A percentile compares a stretch with the other conserved stretches of the same genome.
phyloP scores from a whole-genome alignment of 2,888 invertebrate species.

The Imbricaverruca yamaguchii region DNA sequence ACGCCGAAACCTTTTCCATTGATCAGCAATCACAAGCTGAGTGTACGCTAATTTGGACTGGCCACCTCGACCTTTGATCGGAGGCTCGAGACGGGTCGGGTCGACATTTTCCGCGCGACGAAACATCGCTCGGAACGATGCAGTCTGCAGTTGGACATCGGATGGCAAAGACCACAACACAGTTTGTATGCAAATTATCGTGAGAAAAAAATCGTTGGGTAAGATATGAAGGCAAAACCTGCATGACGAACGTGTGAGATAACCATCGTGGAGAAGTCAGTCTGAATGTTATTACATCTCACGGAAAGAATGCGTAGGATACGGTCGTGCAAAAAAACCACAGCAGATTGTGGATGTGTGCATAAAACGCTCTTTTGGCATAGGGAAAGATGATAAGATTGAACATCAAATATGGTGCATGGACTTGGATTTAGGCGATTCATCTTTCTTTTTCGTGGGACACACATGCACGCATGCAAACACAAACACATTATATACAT shows the following conservation, averaged over 20 bases:
- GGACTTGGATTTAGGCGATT: neutral
- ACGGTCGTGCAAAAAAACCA: too few species aligned
- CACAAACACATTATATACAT: too few species aligned
- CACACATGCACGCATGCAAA: neutral
- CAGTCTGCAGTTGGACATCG: neutral
- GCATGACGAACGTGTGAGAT: neutral
- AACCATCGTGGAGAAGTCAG: neutral
- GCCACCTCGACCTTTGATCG: neutral
- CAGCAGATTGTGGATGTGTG: too few species aligned
- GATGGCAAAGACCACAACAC: neutral
- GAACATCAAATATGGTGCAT: too few species aligned
- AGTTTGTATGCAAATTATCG: too few species aligned
- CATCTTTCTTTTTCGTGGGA: neutral
- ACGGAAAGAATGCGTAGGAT: too few species aligned
- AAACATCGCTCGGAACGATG: neutral
- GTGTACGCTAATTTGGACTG: neutral
- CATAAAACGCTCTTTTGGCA: too few species aligned
- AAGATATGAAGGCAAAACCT: neutral
- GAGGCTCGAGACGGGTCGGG: neutral
- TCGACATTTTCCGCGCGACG: neutral
- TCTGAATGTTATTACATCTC: neutral
- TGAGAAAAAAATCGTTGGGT: neutral
- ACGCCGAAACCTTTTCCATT: neutral
- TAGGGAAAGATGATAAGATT: too few species aligned
- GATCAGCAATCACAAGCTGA: neutral